These are phyloP conservation scores for Mustela erminea DNA, from an alignment of 2,797 vertebrate genomes.

Conservation along the genomic window DNA sequence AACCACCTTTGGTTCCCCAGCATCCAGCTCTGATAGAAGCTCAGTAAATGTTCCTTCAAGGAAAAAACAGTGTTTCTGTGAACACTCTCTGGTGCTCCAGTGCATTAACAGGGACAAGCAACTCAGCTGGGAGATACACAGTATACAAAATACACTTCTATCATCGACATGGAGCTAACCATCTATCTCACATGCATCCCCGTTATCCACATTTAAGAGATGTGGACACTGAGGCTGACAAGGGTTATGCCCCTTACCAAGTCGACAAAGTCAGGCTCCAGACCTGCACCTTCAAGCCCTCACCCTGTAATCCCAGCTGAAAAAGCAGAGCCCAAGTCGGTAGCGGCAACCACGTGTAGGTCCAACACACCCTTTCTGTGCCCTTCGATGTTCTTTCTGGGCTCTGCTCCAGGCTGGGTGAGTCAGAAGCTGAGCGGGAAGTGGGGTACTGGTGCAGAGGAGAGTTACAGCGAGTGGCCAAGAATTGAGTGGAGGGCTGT, in stretches of 20 bases:
- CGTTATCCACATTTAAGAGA: slow-evolving; percentile 9
- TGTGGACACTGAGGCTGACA: background rate
- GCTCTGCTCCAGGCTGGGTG: slow-evolving; percentile 59
- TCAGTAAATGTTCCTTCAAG: background rate
- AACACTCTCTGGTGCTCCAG: background rate
- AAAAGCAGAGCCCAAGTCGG: slow-evolving; percentile 2
- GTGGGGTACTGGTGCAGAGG: background rate
- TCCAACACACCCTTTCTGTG: slow-evolving; percentile 13
- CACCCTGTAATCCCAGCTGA: background rate
- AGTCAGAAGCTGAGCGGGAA: slow-evolving; percentile 68
- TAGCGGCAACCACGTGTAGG: background rate
- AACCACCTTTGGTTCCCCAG: background rate
- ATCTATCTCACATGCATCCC: background rate
- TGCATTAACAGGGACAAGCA: background rate
- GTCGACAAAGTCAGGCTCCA: background rate
- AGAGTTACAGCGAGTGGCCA: background rate
- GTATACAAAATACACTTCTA: background rate
- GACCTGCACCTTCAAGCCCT: background rate
- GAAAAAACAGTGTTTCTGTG: background rate
- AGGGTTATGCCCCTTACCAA: background rate
- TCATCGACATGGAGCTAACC: background rate
- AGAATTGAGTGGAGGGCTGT: background rate
- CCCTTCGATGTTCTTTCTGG: slow-evolving; percentile 11
- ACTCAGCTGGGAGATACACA: background rate
- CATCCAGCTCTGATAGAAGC: background rate